Evolutionary conservation across 2,113 vertebrate genomes (phyloP).

Genomic region (Ceratotherium simum): DNA sequence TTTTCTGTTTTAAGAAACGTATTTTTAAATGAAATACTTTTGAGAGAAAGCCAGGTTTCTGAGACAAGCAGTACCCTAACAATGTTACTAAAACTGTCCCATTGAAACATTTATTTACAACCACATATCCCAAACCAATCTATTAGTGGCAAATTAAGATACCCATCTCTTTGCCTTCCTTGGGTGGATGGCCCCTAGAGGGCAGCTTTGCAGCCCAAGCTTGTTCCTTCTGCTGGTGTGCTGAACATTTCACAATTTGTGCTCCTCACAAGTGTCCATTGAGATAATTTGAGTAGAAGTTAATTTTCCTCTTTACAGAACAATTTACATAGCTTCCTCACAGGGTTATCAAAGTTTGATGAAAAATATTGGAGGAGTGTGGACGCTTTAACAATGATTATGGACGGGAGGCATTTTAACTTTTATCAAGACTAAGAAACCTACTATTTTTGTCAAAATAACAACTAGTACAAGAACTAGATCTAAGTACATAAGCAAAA

Average conservation of each 20-base stretch:
- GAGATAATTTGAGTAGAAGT: neutral
- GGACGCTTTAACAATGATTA: neutral
- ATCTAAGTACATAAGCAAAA: neutral
- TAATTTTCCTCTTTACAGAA: neutral
- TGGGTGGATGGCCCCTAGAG: neutral
- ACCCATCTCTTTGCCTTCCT: rapidly evolving
- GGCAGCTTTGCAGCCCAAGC: rapidly evolving
- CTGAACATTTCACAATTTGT: neutral
- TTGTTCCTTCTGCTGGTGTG: neutral
- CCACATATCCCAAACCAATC: rapidly evolving
- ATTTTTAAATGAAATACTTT: neutral
- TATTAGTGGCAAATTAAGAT: neutral
- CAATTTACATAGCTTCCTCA: neutral
- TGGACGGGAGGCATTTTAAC: neutral
- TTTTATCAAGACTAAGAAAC: neutral
- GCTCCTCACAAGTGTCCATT: neutral
- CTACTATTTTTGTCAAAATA: neutral
- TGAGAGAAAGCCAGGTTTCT: neutral
- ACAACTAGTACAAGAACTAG: neutral
- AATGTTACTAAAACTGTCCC: neutral
- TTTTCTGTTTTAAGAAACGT: neutral
- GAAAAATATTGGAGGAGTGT: neutral
- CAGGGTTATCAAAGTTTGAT: neutral
- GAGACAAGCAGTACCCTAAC: neutral
- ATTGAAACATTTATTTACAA: neutral